These are phyloP conservation scores for Idaea aversata DNA, from an alignment of 2,888 invertebrate species.

Conservation along the genomic window DNA sequence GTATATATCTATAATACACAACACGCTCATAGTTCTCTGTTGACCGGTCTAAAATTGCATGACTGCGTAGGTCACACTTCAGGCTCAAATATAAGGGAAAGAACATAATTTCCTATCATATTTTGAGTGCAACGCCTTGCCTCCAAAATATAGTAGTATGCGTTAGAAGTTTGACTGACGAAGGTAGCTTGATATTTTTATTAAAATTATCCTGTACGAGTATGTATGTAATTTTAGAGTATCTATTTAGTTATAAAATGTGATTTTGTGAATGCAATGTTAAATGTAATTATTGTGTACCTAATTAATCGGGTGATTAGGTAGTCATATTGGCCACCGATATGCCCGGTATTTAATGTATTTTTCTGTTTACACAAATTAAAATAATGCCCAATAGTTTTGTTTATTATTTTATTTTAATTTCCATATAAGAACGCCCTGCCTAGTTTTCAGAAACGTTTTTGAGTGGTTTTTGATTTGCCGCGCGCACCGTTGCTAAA, in stretches of 20 bases:
- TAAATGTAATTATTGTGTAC: slow-evolving; percentile 34
- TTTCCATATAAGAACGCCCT: background rate
- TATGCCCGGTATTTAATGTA: slow-evolving; percentile 42
- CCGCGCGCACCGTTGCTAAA: too few relatives aligned
- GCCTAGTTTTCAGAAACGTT: background rate
- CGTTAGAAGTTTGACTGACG: background rate
- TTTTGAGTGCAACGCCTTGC: background rate
- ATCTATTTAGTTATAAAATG: slow-evolving; percentile 31
- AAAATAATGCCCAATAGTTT: slow-evolving; percentile 56
- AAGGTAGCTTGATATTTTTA: slow-evolving; percentile 18
- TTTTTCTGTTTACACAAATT: slow-evolving; percentile 68
- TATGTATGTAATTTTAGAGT: slow-evolving; percentile 49
- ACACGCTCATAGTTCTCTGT: too few relatives aligned
- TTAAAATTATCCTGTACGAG: slow-evolving; percentile 23
- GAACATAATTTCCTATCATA: background rate
- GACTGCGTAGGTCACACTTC: too few relatives aligned
- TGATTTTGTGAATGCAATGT: slow-evolving; percentile 37
- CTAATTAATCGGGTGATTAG: slow-evolving; percentile 33
- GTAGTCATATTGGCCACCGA: slow-evolving; percentile 50
- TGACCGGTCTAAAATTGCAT: too few relatives aligned
- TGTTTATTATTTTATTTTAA: slow-evolving; percentile 18
- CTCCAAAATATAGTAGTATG: background rate
- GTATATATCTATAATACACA: too few relatives aligned
- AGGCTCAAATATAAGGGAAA: too few relatives aligned
- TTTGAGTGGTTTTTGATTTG: too few relatives aligned